Evolutionary conservation across 35 echinoderm and acorn worm genomes (phyloP), one percentile per base, ranked within the genome.

Genomic region (Apostichopus californicus): DNA sequence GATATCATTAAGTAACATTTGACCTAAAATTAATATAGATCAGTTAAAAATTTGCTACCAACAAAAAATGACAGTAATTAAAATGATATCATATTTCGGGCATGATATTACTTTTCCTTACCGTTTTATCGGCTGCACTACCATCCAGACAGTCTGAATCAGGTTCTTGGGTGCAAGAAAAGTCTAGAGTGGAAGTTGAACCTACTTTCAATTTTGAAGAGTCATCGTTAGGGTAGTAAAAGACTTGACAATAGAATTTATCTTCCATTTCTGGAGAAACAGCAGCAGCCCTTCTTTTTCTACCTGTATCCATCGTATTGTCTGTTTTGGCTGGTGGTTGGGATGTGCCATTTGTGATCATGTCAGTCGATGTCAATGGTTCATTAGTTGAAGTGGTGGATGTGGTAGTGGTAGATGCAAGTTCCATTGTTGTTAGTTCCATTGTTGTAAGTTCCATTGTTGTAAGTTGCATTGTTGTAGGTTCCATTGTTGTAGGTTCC

Each of bases 211-310:
- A 5, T 6, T 34, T 55, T 13, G 6, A 2, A 53, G 14, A 46
- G 6, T 55, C 17, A 83, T 3, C 55, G 52, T 46, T 83, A 1
- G 7, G 80, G 46, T 83, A 83, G 53, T 54, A 83, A 55, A 83
- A 83, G 9, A 83, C 80, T 11, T 83, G 46, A 56, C 80, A 83
- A 83, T 17, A 56, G 80, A 53, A 83, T n/a, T 83, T 55, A 6
- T 68, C 64, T 14, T 68, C 64, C 11, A 11, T 18, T 18, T 68
- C 64, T 5, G 64, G 11, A 4, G 8, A 18, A 68, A 68, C 64
- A 68, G 64, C 11, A 68, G 64, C 64, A 68, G 11, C 64, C 18
- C 64, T 68, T 18, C 18, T 68, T 18, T 18, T 68, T 18, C 64
- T 68, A 8, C 0, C 63, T 46, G 34, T 46, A 2, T 46, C 3